These are phyloP conservation scores for Sitophilus oryzae DNA, from an alignment of 1,140 invertebrate species.

Conservation along the genomic window DNA sequence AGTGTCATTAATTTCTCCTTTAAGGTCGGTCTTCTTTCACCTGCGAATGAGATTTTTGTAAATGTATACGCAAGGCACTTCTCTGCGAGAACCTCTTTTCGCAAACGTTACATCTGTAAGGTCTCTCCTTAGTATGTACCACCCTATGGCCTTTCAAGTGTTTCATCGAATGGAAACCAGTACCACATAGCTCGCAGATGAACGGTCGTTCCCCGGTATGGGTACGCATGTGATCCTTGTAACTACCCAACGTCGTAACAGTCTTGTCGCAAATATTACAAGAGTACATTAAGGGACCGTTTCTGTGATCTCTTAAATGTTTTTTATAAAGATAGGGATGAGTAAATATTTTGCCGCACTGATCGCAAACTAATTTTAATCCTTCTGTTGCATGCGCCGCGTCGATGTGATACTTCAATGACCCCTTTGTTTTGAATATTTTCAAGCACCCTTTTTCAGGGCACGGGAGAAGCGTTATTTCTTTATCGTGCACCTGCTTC, in stretches of 20 bases:
- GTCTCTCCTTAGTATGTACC: conserved; percentile 22
- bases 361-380: conserved; percentile 8
- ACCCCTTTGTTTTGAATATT: conserved; percentile 56
- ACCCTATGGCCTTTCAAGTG: background rate
- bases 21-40: too few species aligned
- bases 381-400: conserved; percentile 6
- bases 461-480: conserved; percentile 54
- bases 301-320: background rate
- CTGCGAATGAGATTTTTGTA: too few species aligned
- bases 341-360: background rate
- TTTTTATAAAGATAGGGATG: background rate
- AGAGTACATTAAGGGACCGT: too few species aligned
- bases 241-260: conserved; percentile 14
- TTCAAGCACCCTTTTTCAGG: conserved; percentile 48
- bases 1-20: too few species aligned
- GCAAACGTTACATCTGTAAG: conserved; percentile 47
- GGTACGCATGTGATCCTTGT: conserved; percentile 45
- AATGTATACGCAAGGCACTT: too few species aligned
- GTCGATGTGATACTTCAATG: conserved; percentile 34
- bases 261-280: conserved; percentile 8
- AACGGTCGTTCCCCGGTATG: conserved; percentile 57
- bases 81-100: conserved; percentile 66
- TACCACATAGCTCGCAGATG: conserved; percentile 57
- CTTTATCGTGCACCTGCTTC: conserved; percentile 63
- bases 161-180: conserved; percentile 50